These are phyloP conservation scores for Netelia inedita DNA, from an alignment of 2,888 invertebrate genomes.

Conservation along the genomic window DNA sequence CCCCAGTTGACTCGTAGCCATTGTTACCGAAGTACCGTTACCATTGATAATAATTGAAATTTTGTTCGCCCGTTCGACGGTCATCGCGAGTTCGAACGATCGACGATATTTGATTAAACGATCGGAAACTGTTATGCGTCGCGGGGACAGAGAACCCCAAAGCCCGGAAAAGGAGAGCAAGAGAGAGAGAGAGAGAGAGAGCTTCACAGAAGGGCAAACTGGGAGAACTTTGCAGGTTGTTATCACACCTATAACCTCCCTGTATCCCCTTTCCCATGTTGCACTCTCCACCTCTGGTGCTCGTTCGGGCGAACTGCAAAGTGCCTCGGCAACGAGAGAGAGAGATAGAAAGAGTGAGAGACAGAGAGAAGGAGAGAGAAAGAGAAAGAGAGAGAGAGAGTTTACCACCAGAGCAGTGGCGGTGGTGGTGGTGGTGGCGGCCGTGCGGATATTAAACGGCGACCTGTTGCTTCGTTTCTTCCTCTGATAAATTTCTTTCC, in stretches of 20 bases:
- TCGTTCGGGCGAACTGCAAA: constrained; percentile 52
- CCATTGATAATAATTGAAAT: constrained; percentile 7
- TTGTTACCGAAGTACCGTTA: background rate
- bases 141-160: background rate
- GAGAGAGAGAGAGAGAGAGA: background rate
- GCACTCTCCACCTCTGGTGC: constrained; percentile 7
- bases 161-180: background rate
- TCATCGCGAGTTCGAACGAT: background rate
- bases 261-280: background rate
- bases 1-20: background rate
- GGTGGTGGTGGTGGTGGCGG: background rate
- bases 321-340: constrained; percentile 48
- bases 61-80: constrained; percentile 41
- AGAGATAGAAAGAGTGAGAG: background rate
- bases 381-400: constrained; percentile 4
- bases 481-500: constrained; percentile 67
- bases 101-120: background rate
- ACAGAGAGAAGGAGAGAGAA: constrained; percentile 8
- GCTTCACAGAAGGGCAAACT: background rate
- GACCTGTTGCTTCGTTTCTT: constrained; percentile 69
- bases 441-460: constrained; percentile 66
- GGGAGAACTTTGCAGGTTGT: constrained; percentile 61
- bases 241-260: constrained; percentile 56
- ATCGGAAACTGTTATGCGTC: background rate
- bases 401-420: background rate